Conservation (phyloP, 2,888 invertebrate genomes). For the Gandaritis pyraliata region DNA sequence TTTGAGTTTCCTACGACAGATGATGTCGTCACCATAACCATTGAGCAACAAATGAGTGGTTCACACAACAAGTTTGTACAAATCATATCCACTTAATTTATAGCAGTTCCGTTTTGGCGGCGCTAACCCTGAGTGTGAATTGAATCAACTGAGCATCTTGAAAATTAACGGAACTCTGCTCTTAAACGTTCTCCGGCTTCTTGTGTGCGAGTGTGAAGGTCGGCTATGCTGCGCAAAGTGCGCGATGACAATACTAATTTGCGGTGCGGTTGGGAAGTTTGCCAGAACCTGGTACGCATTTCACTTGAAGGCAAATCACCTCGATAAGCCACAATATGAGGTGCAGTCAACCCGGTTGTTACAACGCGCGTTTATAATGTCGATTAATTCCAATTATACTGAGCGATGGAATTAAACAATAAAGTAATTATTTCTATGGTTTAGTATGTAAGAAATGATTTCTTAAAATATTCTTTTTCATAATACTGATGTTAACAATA, state of each 20-base stretch:
- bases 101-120: constrained; percentile 38
- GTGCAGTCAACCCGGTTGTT: constrained; percentile 45
- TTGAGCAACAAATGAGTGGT: constrained; percentile 39
- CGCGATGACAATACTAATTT: constrained; percentile 56
- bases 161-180: constrained; percentile 47
- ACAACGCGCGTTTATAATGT: constrained; percentile 23
- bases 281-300: constrained; percentile 60
- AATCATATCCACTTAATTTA: constrained; percentile 42
- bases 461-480: neutral
- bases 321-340: constrained; percentile 33
- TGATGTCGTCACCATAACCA: constrained; percentile 44
- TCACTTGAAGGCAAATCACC: constrained; percentile 54
- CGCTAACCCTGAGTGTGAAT: constrained; percentile 46
- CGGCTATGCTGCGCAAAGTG: constrained; percentile 47
- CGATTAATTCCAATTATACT: constrained; percentile 7
- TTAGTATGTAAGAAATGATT: neutral
- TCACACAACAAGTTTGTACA: constrained; percentile 41
- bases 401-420: neutral
- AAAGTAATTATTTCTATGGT: neutral
- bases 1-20: constrained; percentile 47
- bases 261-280: constrained; percentile 56
- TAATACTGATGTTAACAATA: neutral
- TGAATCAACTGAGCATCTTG: constrained; percentile 44
- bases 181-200: constrained; percentile 46
- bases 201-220: constrained; percentile 51